Conservation (phyloP, 2,113 vertebrate species). For the Phylloscopus trochiloides region DNA sequence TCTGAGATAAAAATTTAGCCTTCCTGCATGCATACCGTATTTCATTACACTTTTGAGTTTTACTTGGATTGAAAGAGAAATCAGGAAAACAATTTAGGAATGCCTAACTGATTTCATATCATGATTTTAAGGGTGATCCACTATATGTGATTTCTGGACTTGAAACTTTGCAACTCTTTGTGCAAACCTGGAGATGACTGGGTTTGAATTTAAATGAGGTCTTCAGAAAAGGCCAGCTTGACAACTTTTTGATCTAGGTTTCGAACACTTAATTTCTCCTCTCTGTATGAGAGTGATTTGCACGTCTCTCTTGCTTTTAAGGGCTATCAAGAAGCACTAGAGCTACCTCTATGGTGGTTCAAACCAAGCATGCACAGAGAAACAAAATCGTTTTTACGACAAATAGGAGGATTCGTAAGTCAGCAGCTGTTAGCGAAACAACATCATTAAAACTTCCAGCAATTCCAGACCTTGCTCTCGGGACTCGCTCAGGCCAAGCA, state of each 20-base stretch:
- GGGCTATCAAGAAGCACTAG: background rate
- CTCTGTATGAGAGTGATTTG: background rate
- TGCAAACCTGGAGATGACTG: background rate
- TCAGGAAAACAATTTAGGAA: background rate
- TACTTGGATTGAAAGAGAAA: background rate
- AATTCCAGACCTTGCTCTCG: background rate
- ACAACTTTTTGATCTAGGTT: constrained; percentile 10
- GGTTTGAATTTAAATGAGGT: background rate
- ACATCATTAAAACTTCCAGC: background rate
- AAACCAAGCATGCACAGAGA: background rate
- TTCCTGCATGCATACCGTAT: background rate
- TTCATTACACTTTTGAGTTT: background rate
- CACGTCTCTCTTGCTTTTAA: background rate
- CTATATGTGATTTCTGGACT: background rate
- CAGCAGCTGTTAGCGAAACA: background rate
- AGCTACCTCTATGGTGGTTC: background rate
- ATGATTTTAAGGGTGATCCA: background rate
- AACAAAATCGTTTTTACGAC: background rate
- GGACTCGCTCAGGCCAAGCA: background rate
- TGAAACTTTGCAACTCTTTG: background rate
- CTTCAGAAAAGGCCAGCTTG: background rate
- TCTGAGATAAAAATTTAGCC: constrained; percentile 33
- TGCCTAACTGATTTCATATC: background rate
- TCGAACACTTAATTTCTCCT: constrained; percentile 6
- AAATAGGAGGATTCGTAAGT: background rate